Percentiles rank a stretch among this genome's conserved stretches.
phyloP scores from a whole-genome alignment of 2,888 invertebrate species.

The Apantesis nais region DNA sequence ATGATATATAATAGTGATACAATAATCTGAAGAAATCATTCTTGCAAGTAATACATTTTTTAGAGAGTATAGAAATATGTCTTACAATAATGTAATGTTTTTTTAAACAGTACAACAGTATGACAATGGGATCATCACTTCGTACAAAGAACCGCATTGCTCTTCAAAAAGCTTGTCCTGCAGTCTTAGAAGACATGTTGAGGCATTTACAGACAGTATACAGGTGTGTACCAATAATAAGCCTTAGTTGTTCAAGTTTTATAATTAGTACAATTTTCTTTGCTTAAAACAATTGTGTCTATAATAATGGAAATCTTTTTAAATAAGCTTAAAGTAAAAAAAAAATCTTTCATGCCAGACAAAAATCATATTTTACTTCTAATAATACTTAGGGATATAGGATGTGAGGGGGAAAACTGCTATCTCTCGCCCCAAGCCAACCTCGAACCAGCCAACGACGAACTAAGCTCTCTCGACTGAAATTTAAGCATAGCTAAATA shows the following conservation, averaged over 20 bases:
- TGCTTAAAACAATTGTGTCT: no score
- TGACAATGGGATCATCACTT: conserved; percentile 78
- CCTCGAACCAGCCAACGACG: no score
- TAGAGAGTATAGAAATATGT: not conserved
- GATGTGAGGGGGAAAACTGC: no score
- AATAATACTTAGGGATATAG: no score
- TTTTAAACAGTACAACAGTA: conserved; percentile 72
- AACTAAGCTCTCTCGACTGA: no score
- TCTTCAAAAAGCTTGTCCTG: conserved; percentile 73
- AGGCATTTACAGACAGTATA: conserved; percentile 71
- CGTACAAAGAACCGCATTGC: conserved; percentile 69
- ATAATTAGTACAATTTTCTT: no score
- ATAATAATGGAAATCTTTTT: no score
- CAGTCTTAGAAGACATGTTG: conserved; percentile 78
- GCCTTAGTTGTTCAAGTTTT: no score
- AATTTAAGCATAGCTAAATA: no score
- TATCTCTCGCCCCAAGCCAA: no score
- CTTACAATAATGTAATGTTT: conserved; percentile 10
- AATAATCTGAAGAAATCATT: not conserved
- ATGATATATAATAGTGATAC: not conserved
- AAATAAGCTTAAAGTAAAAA: no score
- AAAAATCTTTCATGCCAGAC: no score
- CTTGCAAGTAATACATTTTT: not conserved
- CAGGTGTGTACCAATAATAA: conserved; percentile 59
- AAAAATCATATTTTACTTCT: not conserved